Percentiles rank a stretch among this genome's conserved stretches.
Evolutionary conservation across 1,140 invertebrate species (phyloP).

Genomic region (Drosophila subpulchrella): DNA sequence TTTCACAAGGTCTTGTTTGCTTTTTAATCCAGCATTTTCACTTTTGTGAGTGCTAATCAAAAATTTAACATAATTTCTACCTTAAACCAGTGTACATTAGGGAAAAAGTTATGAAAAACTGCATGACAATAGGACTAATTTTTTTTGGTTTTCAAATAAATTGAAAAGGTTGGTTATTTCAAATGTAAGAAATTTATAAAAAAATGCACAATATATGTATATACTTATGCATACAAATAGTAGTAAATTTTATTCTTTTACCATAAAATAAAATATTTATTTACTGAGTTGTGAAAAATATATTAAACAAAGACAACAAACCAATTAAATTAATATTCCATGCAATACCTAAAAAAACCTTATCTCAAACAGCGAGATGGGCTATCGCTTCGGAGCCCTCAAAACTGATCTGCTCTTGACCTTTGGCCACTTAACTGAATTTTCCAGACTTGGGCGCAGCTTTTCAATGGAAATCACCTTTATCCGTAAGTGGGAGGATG

Average conservation of each 20-base stretch:
- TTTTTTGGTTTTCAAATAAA: too few species aligned
- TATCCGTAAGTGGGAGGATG: not conserved
- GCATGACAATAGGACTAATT: too few species aligned
- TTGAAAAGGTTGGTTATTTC: too few species aligned
- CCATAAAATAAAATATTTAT: not conserved
- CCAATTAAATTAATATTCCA: not conserved
- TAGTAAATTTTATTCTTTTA: too few species aligned
- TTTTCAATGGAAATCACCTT: conserved; percentile 3
- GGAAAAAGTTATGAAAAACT: not conserved
- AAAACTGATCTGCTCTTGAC: conserved; percentile 14
- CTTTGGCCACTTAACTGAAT: conserved; percentile 1
- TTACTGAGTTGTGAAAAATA: too few species aligned
- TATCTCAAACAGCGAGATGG: not conserved
- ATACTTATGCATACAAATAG: too few species aligned
- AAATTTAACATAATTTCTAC: conserved; percentile 20
- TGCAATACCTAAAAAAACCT: not conserved
- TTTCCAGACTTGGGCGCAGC: not conserved
- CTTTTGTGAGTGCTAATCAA: conserved; percentile 8
- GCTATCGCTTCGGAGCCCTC: not conserved
- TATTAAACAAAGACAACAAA: not conserved
- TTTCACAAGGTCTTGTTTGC: conserved; percentile 14
- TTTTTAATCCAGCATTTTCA: conserved; percentile 25
- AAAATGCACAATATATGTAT: too few species aligned
- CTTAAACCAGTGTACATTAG: not conserved
- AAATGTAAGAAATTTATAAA: too few species aligned